Conservation (phyloP, 2,113 vertebrate genomes). For the Halcyon malimbica region DNA sequence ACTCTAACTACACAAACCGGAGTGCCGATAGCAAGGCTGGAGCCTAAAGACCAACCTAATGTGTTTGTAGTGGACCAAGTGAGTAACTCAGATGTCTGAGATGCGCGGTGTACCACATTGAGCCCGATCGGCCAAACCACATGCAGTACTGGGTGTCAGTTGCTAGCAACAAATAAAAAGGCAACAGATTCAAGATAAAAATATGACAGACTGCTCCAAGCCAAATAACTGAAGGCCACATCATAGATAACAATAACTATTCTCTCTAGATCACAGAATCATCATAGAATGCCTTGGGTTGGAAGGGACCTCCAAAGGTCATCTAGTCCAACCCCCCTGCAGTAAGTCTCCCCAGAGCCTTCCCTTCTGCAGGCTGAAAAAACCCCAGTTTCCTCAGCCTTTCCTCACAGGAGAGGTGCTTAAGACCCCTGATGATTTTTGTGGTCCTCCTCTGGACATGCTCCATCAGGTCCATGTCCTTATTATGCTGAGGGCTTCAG, state of each 20-base stretch:
- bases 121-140: background rate
- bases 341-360: no score
- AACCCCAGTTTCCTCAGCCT: no score
- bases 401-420: no score
- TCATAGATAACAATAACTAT: background rate
- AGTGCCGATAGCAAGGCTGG: background rate
- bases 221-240: background rate
- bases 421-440: no score
- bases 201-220: background rate
- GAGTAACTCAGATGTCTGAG: background rate
- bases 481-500: no score
- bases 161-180: background rate
- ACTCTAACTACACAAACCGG: background rate
- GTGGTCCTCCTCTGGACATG: no score
- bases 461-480: no score
- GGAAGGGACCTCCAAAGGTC: no score
- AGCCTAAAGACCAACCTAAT: background rate
- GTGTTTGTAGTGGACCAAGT: background rate
- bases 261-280: background rate
- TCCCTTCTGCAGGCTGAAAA: no score
- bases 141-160: background rate
- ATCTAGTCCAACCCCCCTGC: no score
- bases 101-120: background rate
- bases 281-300: no score
- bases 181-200: background rate